Percentiles rank a stretch among this genome's conserved stretches.
Conservation (phyloP, 1,140 invertebrate genomes). For the Atta texana region DNA sequence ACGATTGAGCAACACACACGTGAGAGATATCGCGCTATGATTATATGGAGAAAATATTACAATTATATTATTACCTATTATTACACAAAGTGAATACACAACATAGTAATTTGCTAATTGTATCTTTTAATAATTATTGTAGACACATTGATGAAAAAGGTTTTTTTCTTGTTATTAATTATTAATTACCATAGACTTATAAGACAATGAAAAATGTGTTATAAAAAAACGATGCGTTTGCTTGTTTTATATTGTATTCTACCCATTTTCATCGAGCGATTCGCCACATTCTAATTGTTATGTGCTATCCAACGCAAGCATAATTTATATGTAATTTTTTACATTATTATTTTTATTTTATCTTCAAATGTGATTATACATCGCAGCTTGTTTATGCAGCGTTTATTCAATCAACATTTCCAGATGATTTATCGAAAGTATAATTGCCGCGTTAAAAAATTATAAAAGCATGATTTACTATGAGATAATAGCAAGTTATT, state of each 20-base stretch:
- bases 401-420: not conserved
- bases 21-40: constrained; percentile 84
- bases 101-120: constrained; percentile 87
- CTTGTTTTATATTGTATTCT: constrained; percentile 79
- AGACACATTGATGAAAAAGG: constrained; percentile 85
- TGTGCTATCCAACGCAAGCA: not conserved
- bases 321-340: constrained; percentile 48
- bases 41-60: constrained; percentile 84
- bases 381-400: not conserved
- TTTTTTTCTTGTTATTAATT: constrained; percentile 86
- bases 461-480: not conserved
- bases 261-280: constrained; percentile 68
- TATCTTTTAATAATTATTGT: constrained; percentile 87
- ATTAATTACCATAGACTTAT: constrained; percentile 85
- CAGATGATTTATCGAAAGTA: not conserved
- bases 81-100: constrained; percentile 86
- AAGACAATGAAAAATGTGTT: constrained; percentile 85
- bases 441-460: not conserved
- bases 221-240: constrained; percentile 82
- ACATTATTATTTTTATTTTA: constrained; percentile 51
- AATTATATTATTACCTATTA: constrained; percentile 86
- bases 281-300: constrained; percentile 31
- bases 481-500: not conserved
- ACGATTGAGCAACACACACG: constrained; percentile 80
- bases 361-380: not conserved